Base-by-base conservation (phyloP, 2,888 invertebrate genomes). In the Pocota personata region DNA sequence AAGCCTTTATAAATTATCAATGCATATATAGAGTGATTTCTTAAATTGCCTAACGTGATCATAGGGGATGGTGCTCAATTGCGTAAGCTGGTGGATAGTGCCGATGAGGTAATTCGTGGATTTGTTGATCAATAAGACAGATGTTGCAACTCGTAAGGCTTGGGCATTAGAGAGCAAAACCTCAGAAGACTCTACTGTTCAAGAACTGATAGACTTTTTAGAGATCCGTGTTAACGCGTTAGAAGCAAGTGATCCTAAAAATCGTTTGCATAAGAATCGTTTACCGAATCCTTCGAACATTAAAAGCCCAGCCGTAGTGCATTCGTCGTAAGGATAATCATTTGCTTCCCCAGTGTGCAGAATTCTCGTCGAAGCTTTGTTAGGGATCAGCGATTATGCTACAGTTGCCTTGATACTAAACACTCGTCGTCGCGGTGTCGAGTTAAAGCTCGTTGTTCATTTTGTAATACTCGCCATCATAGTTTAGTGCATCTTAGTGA, bases 381-480 rank as follows among this genome's bases (percentile, higher is more conserved):
- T 19, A 55, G 19, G 8, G 73, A 62, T n/a, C 73, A 50, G 21
- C 21, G 14, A n/a, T n/a, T n/a, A n/a, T n/a, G n/a, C n/a, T n/a
- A n/a, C n/a, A n/a, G n/a, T n/a, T n/a, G n/a, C n/a, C n/a, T n/a
- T n/a, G n/a, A n/a, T n/a, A n/a, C n/a, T n/a, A n/a, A n/a, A n/a
- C n/a, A n/a, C n/a, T n/a, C n/a, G n/a, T 40, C 64, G 16, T 14
- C 30, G 7, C 46, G 64, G 2, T 64, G 75, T 57, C 75, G 27
- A 8, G 27, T 32, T 0, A 62, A 19, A 21, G 35, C 14, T 30
- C 52, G 27, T n/a, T 73, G 35, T 8, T 27, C 50, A 3, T n/a
- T 14, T 55, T 67, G 55, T 43, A 16, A 35, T 14, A 14, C 52
- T n/a, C 73, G 43, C 10, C 62, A 64, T 16, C 64, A 75, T 21